Conservation (phyloP, 2,888 invertebrate species). For the Hirudinaria manillensis region DNA sequence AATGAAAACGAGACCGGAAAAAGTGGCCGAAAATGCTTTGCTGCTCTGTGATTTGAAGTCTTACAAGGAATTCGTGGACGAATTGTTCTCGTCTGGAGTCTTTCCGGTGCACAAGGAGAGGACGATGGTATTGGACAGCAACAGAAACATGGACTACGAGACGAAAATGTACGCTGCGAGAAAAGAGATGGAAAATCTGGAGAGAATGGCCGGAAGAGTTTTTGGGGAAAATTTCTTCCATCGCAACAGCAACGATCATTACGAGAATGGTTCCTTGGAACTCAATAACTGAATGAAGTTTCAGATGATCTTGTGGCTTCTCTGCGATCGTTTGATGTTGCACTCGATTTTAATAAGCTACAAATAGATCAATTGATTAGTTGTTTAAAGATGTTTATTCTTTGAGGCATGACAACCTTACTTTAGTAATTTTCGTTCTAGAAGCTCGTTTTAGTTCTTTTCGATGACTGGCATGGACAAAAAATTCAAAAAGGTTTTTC, state of each 20-base stretch:
- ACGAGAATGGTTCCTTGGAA: no score
- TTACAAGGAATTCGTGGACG: slow-evolving; percentile 17
- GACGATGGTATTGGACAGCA: background rate
- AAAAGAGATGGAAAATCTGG: slow-evolving; percentile 23
- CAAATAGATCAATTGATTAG: no score
- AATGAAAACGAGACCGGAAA: background rate
- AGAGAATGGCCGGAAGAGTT: slow-evolving; percentile 10
- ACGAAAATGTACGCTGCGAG: background rate
- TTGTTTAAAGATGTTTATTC: no score
- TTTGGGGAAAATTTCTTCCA: slow-evolving; percentile 22
- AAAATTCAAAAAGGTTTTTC: no score
- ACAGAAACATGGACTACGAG: background rate
- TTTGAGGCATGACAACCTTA: no score
- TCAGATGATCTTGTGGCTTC: no score
- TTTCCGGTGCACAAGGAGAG: background rate
- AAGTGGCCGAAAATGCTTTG: slow-evolving; percentile 6
- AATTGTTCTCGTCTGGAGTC: slow-evolving; percentile 21
- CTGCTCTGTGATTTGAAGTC: slow-evolving; percentile 21
- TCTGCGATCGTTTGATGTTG: no score
- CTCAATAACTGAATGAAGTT: no score
- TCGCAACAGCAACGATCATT: background rate
- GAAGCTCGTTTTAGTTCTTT: no score
- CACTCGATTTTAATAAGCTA: no score
- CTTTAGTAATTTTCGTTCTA: no score
- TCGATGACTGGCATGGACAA: no score